Evolutionary conservation across 2,113 vertebrate genomes (phyloP).

Genomic region (Bothrops jararaca): DNA sequence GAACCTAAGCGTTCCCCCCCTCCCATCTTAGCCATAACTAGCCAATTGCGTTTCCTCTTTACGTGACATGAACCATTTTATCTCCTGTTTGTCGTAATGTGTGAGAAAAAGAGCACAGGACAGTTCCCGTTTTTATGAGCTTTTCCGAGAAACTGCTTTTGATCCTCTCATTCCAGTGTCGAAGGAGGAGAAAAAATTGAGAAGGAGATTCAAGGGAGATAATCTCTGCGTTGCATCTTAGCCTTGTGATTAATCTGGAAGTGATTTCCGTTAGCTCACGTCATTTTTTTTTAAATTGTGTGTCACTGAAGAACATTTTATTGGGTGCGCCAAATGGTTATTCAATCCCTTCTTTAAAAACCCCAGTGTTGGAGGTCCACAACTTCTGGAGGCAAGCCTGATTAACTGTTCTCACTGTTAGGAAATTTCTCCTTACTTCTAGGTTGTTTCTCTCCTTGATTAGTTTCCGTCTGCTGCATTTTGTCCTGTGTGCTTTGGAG

Average conservation of each 20-base stretch:
- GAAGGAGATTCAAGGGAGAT: conserved; percentile 14
- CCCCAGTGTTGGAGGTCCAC: no score
- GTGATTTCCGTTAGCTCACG: conserved; percentile 32
- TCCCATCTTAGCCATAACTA: conserved; percentile 25
- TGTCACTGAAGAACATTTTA: conserved; percentile 38
- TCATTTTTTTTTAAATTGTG: conserved; percentile 27
- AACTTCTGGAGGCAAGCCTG: neutral
- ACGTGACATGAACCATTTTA: conserved; percentile 33
- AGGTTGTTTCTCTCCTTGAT: neutral
- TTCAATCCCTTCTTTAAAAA: no score
- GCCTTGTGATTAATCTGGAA: conserved; percentile 34
- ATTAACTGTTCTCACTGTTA: neutral
- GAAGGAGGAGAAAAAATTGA: neutral
- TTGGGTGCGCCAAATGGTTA: conserved; percentile 43
- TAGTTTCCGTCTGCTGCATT: neutral
- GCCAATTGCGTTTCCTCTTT: conserved; percentile 43
- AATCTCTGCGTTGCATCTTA: conserved; percentile 45
- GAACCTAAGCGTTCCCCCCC: conserved; percentile 1
- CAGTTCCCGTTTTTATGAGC: conserved; percentile 44
- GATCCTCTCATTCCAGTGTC: conserved; percentile 18
- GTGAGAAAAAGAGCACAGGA: conserved; percentile 41
- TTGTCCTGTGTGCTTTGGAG: neutral
- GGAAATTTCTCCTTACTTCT: neutral
- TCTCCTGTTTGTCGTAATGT: conserved; percentile 34
- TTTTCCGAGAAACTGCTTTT: conserved; percentile 51